Evolutionary conservation across 1,140 invertebrate species (phyloP).

Genomic region (Asobara japonica): DNA sequence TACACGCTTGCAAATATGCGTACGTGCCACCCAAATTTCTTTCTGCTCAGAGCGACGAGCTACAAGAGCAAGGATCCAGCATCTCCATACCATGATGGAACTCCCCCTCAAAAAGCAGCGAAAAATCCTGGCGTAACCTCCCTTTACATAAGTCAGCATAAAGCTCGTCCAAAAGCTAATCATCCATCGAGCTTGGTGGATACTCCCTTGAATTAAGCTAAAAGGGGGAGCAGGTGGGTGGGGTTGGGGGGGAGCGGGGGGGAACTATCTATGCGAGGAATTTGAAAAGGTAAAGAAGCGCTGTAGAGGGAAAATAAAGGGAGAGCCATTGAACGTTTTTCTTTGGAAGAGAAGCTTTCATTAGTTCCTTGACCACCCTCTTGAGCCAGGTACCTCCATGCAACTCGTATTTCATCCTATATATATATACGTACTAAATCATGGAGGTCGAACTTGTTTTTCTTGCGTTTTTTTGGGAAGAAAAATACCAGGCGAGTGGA

Average conservation of each 20-base stretch:
- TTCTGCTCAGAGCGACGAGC: no score
- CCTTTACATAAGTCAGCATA: no score
- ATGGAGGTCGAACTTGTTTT: slow-evolving; percentile 11
- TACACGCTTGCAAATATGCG: no score
- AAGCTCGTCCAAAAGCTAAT: neutral
- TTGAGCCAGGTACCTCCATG: neutral
- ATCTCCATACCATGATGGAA: no score
- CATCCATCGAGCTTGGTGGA: neutral
- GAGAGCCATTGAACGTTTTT: neutral
- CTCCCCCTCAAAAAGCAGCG: no score
- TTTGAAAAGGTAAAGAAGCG: neutral
- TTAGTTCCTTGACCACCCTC: slow-evolving; percentile 16
- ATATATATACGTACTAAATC: neutral
- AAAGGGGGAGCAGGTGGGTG: no score
- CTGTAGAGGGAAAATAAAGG: slow-evolving; percentile 4
- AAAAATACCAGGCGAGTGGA: neutral
- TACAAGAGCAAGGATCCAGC: no score
- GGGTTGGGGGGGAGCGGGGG: no score
- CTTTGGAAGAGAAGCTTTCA: slow-evolving; percentile 17
- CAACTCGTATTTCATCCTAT: slow-evolving; percentile 11
- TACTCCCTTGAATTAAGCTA: slow-evolving; percentile 5
- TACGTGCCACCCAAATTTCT: no score
- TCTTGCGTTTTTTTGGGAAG: neutral
- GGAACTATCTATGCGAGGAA: neutral
- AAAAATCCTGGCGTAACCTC: no score